These are phyloP conservation scores for Drosophila conformis DNA, from an alignment of 2,888 invertebrate genomes.

Conservation along the genomic window DNA sequence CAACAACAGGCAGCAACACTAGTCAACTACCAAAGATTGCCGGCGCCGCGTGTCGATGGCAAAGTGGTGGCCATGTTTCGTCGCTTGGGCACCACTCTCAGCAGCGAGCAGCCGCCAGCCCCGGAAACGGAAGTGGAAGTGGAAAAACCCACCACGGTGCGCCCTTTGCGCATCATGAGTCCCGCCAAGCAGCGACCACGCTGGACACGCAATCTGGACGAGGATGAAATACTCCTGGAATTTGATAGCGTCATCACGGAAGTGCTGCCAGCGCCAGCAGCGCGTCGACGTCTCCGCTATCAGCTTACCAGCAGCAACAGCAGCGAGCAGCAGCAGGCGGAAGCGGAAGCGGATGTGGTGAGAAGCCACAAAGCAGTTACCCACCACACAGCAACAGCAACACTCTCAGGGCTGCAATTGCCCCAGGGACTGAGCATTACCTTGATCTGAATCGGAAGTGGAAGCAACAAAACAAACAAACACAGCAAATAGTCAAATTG, in stretches of 20 bases:
- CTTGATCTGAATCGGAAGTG: slow-evolving; percentile 52
- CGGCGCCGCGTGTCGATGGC: slow-evolving; percentile 80
- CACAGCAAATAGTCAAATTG: slow-evolving; percentile 64
- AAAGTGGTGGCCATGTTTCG: slow-evolving; percentile 84
- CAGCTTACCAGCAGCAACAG: slow-evolving; percentile 41
- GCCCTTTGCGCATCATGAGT: slow-evolving; percentile 78
- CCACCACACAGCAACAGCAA: slow-evolving; percentile 54
- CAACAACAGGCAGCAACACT: slow-evolving; percentile 13
- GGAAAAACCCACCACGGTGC: background rate
- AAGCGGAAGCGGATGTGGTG: slow-evolving; percentile 25
- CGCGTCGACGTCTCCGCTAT: slow-evolving; percentile 60
- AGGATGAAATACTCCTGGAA: slow-evolving; percentile 83
- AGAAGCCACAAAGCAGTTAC: slow-evolving; percentile 31
- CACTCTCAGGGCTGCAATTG: slow-evolving; percentile 49
- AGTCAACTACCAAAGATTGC: slow-evolving; percentile 69
- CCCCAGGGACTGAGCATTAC: slow-evolving; percentile 79
- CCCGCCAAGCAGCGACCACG: slow-evolving; percentile 78
- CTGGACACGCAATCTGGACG: slow-evolving; percentile 78
- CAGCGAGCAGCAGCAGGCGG: slow-evolving; percentile 18
- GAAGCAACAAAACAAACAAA: background rate
- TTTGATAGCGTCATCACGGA: slow-evolving; percentile 84
- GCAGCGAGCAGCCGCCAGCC: slow-evolving; percentile 63
- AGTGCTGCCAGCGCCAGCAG: slow-evolving; percentile 77
- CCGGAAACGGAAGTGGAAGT: slow-evolving; percentile 7
- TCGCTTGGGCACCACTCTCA: slow-evolving; percentile 83